Base-by-base conservation (phyloP, 2,113 vertebrate species). In the Mesitornis unicolor region DNA sequence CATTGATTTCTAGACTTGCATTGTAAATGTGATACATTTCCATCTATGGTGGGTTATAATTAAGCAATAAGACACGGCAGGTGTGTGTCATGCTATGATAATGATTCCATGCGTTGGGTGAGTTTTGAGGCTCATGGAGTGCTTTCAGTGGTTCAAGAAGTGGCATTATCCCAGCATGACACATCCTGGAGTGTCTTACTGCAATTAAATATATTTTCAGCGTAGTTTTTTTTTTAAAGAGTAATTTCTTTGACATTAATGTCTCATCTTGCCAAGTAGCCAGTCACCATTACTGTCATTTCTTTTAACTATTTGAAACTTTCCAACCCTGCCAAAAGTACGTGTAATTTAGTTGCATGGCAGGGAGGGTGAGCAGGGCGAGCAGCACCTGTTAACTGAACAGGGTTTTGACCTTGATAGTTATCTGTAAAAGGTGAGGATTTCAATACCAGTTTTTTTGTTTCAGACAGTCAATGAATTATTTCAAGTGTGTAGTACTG, bases 61-160 rank as follows among this genome's bases (percentile, higher is more conserved):
- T 98, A 98, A 98, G 98, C 98, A 98, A 98, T 98, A 98, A 98
- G 98, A 98, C 98, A 97, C 98, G 98, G 98, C 98, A 98, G 98
- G 98, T 98, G 98, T 98, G 97, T 98, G 98, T 98, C 98, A 98
- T 97, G 98, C 98, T 98, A 98, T 98, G 98, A 97, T 98, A 98
- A 98, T 98, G 98, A 98, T 98, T 98, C 98, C 98, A 98, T 98
- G 98, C 98, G 97, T 98, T 98, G 98, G 98, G 98, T 98, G 97
- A 98, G 98, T 98, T 98, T 97, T 97, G 98, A 98, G 97, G 97
- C 97, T 98, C 97, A 97, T 98, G 95, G 98, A 98, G 98, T 98
- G 98, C 98, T 98, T 98, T 98, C 98, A 98, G 98, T 98, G 98
- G 98, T 98, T 98, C 97, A 97, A 98, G 98, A 98, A 98, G 98